Base-by-base conservation (phyloP, 2,113 vertebrate genomes). In the Semicossyphus pulcher region DNA sequence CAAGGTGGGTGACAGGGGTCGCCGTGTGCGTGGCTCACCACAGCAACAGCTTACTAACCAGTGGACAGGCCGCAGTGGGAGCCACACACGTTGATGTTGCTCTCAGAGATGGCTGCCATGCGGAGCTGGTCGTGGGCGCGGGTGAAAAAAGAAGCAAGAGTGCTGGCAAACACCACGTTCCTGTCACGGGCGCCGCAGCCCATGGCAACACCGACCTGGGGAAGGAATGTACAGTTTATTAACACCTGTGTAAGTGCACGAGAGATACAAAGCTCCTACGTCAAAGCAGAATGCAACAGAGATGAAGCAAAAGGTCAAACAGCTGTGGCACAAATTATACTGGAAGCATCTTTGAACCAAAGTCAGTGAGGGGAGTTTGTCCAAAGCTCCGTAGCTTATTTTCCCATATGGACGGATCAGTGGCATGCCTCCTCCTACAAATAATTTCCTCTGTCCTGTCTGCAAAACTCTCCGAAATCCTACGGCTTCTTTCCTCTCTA, bases 61-160 rank as follows among this genome's bases (percentile, higher is more conserved):
- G 95, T 96, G 70, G 97, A 98, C n/a, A 99, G 93, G 0, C 97
- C 97, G 0, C 96, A 98, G 91, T 99, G 97, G 0, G 97, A 98
- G 70, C 96, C 97, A 3, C 95, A 96, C 58, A 98, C 92, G 75
- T 98, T 98, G 90, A 99, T 92, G 92, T 95, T 97, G 89, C 97
- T 98, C 47, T 98, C 97, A 0, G 97, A 98, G 87, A 98, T 96
- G 78, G 96, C 96, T 0, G 96, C 97, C 95, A 97, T 97, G 66
- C 96, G 95, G 21, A 98, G 95, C 86, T 99, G 97, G 86, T 99
- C 97, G 0, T 95, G 97, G 0, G 97, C 95, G 10, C 97, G 94
- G 0, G 95, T 95, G 87, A 95, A 97, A 90, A 98, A 97, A 36
- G 97, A 95, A 15, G 96, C 95, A 2, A 98, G 96, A 1, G 96